A percentile compares a stretch with the other conserved stretches of the same genome.
Conservation (phyloP, 2,888 invertebrate genomes). For the Thera obeliscata region DNA sequence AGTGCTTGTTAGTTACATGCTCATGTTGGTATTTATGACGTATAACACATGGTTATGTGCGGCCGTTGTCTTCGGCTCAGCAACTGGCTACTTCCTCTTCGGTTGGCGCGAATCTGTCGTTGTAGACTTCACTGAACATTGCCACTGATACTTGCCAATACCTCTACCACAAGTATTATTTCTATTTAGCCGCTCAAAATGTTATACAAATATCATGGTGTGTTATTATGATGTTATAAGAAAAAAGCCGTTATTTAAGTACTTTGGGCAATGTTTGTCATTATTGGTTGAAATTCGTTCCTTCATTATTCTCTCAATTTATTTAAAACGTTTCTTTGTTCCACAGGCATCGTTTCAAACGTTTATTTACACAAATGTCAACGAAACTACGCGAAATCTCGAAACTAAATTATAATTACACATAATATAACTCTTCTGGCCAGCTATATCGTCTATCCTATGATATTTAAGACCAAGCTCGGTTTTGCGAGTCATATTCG, state of each 20-base stretch:
- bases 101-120: slow-evolving; percentile 98
- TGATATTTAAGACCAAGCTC: too few relatives aligned
- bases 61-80: slow-evolving; percentile 94
- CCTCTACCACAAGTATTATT: slow-evolving; percentile 55
- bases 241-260: slow-evolving; percentile 67
- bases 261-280: slow-evolving; percentile 68
- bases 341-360: slow-evolving; percentile 61
- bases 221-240: slow-evolving; percentile 73
- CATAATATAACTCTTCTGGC: too few relatives aligned
- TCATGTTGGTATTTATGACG: slow-evolving; percentile 99
- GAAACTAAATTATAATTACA: too few relatives aligned
- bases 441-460: too few relatives aligned
- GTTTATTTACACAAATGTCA: slow-evolving; percentile 76
- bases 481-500: too few relatives aligned
- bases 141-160: slow-evolving; percentile 87
- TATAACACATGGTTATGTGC: slow-evolving; percentile 97
- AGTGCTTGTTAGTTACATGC: slow-evolving; percentile 95
- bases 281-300: slow-evolving; percentile 59
- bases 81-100: slow-evolving; percentile 96
- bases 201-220: slow-evolving; percentile 66
- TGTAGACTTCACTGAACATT: slow-evolving; percentile 97
- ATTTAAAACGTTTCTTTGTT: slow-evolving; percentile 68
- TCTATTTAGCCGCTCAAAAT: slow-evolving; percentile 67
- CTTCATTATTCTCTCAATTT: slow-evolving; percentile 48
- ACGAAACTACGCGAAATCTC: slow-evolving; percentile 66